A percentile compares a stretch with the other conserved stretches of the same genome.
Conservation (phyloP, 2,888 invertebrate species). For the Pyrocoelia pectoralis region DNA sequence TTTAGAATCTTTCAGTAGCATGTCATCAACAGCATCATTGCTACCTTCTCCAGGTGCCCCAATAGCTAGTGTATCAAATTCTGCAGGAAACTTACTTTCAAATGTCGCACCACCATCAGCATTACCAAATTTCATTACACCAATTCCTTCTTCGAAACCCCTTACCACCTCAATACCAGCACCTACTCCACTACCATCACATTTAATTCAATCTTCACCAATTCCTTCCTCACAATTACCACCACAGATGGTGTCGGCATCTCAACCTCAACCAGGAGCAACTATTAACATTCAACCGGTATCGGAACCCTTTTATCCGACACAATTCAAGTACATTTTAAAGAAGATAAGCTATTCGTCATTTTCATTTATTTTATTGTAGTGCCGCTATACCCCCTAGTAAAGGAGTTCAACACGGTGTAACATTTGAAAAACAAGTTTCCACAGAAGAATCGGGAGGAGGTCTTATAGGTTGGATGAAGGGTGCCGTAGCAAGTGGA, state of each 20-base stretch:
- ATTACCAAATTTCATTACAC: slow-evolving; percentile 71
- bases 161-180: slow-evolving; percentile 18
- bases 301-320: slow-evolving; percentile 52
- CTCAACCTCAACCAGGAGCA: slow-evolving; percentile 14
- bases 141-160: slow-evolving; percentile 10
- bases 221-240: slow-evolving; percentile 17
- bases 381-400: slow-evolving; percentile 59
- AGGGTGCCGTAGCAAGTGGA: slow-evolving; percentile 71
- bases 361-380: slow-evolving; percentile 30
- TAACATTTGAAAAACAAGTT: slow-evolving; percentile 39
- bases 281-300: slow-evolving; percentile 23
- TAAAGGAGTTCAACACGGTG: slow-evolving; percentile 52
- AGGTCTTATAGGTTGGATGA: slow-evolving; percentile 74
- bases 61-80: slow-evolving; percentile 48
- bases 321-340: slow-evolving; percentile 54
- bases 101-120: slow-evolving; percentile 75
- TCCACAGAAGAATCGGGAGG: slow-evolving; percentile 63
- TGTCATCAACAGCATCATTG: slow-evolving; percentile 57
- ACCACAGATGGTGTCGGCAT: neutral
- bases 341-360: no score
- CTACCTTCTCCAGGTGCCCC: slow-evolving; percentile 60
- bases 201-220: slow-evolving; percentile 11
- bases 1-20: slow-evolving; percentile 58
- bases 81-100: slow-evolving; percentile 67
- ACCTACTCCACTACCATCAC: slow-evolving; percentile 20